phyloP scores from a whole-genome alignment of 2,113 vertebrate species.

The Felis chaus region DNA sequence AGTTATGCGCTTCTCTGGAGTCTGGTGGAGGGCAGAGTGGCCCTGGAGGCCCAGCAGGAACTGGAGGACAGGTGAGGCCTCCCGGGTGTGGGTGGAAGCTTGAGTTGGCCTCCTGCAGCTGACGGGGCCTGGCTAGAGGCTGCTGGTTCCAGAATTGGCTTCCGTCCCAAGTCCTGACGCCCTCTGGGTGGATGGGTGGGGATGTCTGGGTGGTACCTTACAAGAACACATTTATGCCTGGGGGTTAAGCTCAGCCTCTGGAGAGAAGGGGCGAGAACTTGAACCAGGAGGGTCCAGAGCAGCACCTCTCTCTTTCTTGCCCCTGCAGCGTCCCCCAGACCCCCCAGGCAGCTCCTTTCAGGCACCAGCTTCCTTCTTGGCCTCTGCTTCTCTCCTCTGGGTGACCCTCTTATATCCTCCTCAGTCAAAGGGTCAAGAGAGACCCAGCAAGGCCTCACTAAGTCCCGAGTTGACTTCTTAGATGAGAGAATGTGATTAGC shows the following conservation, averaged over 20 bases:
- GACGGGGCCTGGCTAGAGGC: neutral
- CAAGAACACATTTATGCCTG: neutral
- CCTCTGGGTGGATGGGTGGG: neutral
- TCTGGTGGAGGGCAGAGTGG: constrained; percentile 82
- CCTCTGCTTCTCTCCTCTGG: neutral
- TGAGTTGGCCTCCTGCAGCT: neutral
- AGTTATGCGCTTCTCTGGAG: constrained; percentile 83
- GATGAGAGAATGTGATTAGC: neutral
- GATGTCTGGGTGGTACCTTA: neutral
- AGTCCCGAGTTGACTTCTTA: neutral
- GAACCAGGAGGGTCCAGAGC: neutral
- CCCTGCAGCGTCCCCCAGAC: too few relatives aligned
- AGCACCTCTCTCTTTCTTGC: neutral
- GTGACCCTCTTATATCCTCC: too few relatives aligned
- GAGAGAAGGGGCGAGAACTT: neutral
- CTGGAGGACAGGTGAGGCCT: constrained; percentile 85
- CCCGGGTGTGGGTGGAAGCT: neutral
- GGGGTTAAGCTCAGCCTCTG: neutral
- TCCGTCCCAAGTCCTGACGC: neutral
- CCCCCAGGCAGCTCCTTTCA: neutral
- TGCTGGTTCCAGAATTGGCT: neutral
- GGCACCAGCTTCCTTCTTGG: neutral
- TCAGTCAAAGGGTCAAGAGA: neutral
- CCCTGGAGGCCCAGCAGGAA: constrained; percentile 76
- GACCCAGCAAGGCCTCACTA: neutral